phyloP scores from a whole-genome alignment of 2,113 vertebrate species.

The Bettongia penicillata region DNA sequence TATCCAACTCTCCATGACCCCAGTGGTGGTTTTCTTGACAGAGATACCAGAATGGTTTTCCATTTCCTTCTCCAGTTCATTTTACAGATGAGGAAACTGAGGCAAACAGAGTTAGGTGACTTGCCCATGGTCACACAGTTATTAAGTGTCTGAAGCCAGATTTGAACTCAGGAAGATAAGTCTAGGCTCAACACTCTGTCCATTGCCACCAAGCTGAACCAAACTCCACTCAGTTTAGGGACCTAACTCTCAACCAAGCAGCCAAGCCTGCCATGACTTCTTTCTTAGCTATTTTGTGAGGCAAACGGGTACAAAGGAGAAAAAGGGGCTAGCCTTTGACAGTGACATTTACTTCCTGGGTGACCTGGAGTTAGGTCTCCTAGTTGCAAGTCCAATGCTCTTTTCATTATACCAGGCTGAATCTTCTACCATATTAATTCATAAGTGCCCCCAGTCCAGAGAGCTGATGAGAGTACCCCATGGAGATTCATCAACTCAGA shows the following conservation, averaged over 20 bases:
- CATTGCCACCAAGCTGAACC: too few relatives aligned
- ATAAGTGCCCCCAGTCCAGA: background rate
- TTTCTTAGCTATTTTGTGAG: background rate
- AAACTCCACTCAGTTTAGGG: background rate
- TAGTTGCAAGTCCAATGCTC: background rate
- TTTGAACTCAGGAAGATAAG: too few relatives aligned
- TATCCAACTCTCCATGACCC: too few relatives aligned
- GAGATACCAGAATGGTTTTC: too few relatives aligned
- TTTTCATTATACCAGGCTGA: background rate
- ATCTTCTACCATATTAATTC: background rate
- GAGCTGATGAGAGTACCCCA: background rate
- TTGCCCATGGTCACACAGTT: too few relatives aligned
- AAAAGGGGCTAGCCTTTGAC: background rate
- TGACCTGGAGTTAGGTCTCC: background rate
- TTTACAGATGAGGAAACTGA: too few relatives aligned
- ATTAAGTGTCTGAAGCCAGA: too few relatives aligned
- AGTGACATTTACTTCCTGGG: background rate
- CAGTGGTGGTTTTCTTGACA: too few relatives aligned
- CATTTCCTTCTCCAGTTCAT: too few relatives aligned
- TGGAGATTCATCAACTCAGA: background rate
- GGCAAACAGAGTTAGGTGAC: too few relatives aligned
- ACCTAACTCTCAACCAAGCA: background rate
- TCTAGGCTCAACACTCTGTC: too few relatives aligned
- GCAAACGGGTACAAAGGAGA: background rate
- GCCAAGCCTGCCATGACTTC: background rate